These are phyloP conservation scores for Geophilus truncorum DNA, from an alignment of 2,888 invertebrate species.

Conservation along the genomic window DNA sequence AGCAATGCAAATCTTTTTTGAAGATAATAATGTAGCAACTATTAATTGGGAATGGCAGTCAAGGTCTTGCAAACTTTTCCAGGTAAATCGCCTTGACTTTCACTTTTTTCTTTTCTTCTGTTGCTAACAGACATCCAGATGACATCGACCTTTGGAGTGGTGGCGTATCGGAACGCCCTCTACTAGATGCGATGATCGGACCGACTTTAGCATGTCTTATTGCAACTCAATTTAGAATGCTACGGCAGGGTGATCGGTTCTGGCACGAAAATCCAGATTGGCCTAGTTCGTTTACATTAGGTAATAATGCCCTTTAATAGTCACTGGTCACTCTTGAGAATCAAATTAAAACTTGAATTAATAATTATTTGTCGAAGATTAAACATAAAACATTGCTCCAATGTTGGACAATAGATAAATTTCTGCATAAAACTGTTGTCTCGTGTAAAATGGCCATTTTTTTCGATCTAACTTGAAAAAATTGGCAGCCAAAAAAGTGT, in stretches of 20 bases:
- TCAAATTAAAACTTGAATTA: too few species aligned
- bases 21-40: neutral
- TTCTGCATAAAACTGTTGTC: too few species aligned
- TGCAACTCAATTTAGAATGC: slow-evolving; percentile 80
- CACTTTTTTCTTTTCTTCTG: slow-evolving; percentile 33
- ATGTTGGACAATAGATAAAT: too few species aligned
- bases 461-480: too few species aligned
- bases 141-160: slow-evolving; percentile 95
- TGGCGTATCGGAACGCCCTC: slow-evolving; percentile 82
- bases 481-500: too few species aligned
- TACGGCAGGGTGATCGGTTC: slow-evolving; percentile 78
- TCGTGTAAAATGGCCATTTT: too few species aligned
- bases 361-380: too few species aligned
- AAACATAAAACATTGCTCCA: too few species aligned
- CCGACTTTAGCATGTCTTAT: slow-evolving; percentile 89
- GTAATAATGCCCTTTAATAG: slow-evolving; percentile 44
- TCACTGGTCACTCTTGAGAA: too few species aligned
- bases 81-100: neutral
- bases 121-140: slow-evolving; percentile 65
- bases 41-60: neutral
- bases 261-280: slow-evolving; percentile 91
- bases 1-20: neutral
- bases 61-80: neutral
- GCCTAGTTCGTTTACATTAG: slow-evolving; percentile 78
- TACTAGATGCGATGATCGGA: slow-evolving; percentile 87